These are phyloP conservation scores for Oryzias melastigma DNA, from an alignment of 2,113 vertebrate species.

Conservation along the genomic window DNA sequence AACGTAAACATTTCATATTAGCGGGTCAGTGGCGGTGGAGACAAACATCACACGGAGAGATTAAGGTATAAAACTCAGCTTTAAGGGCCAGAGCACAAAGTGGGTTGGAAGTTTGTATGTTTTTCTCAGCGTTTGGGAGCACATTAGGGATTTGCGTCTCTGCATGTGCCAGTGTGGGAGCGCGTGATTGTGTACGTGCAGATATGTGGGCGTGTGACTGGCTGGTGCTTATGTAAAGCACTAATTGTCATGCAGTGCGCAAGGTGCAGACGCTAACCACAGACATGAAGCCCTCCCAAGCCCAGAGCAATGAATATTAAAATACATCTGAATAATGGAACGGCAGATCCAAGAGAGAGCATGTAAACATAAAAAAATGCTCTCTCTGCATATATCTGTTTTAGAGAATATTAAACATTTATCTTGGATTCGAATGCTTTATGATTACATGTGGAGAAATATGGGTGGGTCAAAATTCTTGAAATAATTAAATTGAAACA, in stretches of 20 bases:
- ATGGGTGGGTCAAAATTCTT: no score
- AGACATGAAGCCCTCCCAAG: conserved; percentile 52
- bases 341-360: conserved; percentile 26
- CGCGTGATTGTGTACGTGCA: conserved; percentile 2
- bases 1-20: background rate
- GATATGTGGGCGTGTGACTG: conserved; percentile 50
- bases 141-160: conserved; percentile 26
- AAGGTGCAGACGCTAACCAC: conserved; percentile 52
- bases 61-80: conserved; percentile 28
- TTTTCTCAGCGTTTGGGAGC: conserved; percentile 28
- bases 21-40: background rate
- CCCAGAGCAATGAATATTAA: conserved; percentile 57
- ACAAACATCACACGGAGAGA: conserved; percentile 8
- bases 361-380: conserved; percentile 52
- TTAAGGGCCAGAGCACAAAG: conserved; percentile 6
- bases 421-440: no score
- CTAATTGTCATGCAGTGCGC: conserved; percentile 67
- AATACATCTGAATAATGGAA: conserved; percentile 52
- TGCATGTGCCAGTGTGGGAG: conserved; percentile 16
- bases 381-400: no score
- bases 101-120: conserved; percentile 37
- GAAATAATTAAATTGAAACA: no score
- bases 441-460: no score
- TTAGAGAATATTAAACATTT: no score
- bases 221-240: conserved; percentile 58